Evolutionary conservation across 2,113 vertebrate genomes (phyloP).

Genomic region (Chaetorhynchus papuensis): DNA sequence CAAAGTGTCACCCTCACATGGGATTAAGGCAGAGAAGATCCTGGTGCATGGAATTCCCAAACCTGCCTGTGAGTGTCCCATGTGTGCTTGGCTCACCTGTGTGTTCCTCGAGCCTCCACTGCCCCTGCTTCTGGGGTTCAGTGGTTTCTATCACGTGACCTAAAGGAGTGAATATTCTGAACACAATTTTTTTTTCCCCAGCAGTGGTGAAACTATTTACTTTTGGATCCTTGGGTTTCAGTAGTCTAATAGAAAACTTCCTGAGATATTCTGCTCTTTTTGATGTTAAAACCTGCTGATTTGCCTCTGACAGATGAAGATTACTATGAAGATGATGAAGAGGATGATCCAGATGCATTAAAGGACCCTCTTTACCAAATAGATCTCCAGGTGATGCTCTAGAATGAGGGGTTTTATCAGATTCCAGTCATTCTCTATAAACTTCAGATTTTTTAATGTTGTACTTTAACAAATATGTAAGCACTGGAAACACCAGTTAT

Average conservation of each 20-base stretch:
- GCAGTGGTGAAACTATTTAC: background rate
- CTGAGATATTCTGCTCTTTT: background rate
- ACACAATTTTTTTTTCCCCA: background rate
- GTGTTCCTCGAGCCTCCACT: background rate
- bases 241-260: background rate
- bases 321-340: conserved; percentile 97
- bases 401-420: background rate
- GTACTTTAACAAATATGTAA: background rate
- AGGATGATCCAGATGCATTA: conserved; percentile 94
- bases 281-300: background rate
- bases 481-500: background rate
- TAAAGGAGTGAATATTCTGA: background rate
- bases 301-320: conserved; percentile 86
- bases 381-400: conserved; percentile 84
- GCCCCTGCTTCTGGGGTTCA: background rate
- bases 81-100: background rate
- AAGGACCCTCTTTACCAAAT: conserved; percentile 97
- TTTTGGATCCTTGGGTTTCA: background rate
- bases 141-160: background rate
- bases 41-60: background rate
- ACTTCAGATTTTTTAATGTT: background rate
- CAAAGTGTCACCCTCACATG: background rate
- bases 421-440: background rate
- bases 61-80: background rate
- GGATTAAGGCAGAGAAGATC: background rate